phyloP scores from a whole-genome alignment of 2,888 invertebrate genomes.

The Calameuta filiformis region DNA sequence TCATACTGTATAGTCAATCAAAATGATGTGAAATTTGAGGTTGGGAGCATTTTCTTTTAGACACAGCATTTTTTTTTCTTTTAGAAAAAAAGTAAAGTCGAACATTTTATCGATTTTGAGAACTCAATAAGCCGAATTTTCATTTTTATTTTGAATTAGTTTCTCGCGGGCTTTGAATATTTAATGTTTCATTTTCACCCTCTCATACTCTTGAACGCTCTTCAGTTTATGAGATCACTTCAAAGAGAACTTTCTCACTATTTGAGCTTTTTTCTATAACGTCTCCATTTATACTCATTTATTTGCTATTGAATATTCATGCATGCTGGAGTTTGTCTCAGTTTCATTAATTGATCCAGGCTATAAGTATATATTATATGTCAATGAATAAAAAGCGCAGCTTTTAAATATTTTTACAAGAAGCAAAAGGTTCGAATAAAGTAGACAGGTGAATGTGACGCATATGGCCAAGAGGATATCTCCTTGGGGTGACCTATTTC shows the following conservation, averaged over 20 bases:
- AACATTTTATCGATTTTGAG: background rate
- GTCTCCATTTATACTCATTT: background rate
- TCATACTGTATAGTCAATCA: background rate
- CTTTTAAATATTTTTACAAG: background rate
- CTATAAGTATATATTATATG: background rate
- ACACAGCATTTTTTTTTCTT: too few species aligned
- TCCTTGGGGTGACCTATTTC: slow-evolving; percentile 12
- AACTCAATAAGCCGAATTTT: background rate
- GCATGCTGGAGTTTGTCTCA: background rate
- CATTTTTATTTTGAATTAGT: background rate
- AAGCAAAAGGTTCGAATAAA: background rate
- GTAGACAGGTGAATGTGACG: background rate
- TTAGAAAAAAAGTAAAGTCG: background rate
- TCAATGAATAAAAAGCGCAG: background rate
- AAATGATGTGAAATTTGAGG: background rate
- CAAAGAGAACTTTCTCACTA: background rate
- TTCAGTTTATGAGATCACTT: background rate
- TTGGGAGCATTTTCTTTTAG: background rate
- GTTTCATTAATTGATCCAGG: background rate
- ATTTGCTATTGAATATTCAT: background rate
- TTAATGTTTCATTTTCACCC: background rate
- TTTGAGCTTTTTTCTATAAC: background rate
- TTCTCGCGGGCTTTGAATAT: background rate
- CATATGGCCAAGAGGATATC: background rate
- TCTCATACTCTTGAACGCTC: background rate